Base-by-base conservation (phyloP, 1,140 invertebrate species). In the Cylas formicarius region DNA sequence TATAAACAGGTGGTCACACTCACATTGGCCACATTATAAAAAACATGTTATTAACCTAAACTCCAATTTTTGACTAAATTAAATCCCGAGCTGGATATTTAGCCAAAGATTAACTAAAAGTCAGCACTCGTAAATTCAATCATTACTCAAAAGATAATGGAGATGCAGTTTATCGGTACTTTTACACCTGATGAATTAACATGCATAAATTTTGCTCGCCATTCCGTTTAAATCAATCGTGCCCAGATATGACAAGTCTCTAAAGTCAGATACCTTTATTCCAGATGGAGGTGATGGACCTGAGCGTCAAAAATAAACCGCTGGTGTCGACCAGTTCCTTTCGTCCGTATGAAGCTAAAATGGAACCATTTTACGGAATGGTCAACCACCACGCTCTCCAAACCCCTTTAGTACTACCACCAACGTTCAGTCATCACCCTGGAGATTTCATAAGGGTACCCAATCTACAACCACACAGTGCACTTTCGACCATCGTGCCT, bases 261-360 rank as follows among this genome's bases (percentile, higher is more conserved):
- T 34, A 18, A 36, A 36, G 3, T 18, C 8, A 21, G 13, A 9
- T 3, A 11, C 8, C 24, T 36, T 3, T 20, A 23, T 37, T 35
- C 16, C n/a, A 37, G 35, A 37, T 37, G 35, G 18, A 37, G 17
- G 35, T 37, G 9, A 14, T 37, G 13, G 35, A 37, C 18, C 11
- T 37, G 16, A 37, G 35, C 20, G n/a, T 2, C 4, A 20, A 20
- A 8, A 23, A 37, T 24, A 2, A 20, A 10, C n/a, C 13, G 2
- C 4, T 14, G 2, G 13, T 13, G 11, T 17, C 13, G 3, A 2
- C 19, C 11, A 2, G 26, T 37, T n/a, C 16, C 5, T n/a, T n/a
- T 9, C 33, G n/a, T n/a, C 33, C 7, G 2, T 35, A 17, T 19
- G 2, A 7, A 13, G 3, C 2, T 6, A 9, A 24, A 37, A 20